Evolutionary conservation across 92 coral and sea anemone species (phyloP), one percentile per base, ranked within the genome.

Genomic region (Metridium senile): DNA sequence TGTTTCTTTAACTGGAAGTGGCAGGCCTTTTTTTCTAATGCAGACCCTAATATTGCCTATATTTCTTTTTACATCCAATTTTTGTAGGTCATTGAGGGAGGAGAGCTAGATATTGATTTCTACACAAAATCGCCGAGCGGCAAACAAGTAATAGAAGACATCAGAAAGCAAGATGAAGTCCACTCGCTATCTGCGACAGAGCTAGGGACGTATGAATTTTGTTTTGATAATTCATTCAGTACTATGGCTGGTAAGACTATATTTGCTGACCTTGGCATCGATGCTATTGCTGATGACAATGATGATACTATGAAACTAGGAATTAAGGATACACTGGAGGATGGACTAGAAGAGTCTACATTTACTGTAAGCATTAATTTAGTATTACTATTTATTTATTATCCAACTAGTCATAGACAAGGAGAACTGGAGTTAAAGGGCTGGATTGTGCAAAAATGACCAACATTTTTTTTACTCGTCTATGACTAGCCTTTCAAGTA

Each of bases 181-280:
- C 97, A 91, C 67, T 29, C 89, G 7, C 0, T 89, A 39, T 66
- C 30, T 27, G 80, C 93, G 1, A 70, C 80, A 35, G 89, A 85
- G 25, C 53, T 30, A 54, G 97, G 97, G 16, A 65, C 78, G 13
- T 91, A 91, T 33, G 74, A 87, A 11, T 91, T 89, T 76, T 91
- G 97, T 66, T 85, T 91, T 79, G 97, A 91, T 57, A 91, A 91
- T 47, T 54, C 97, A 43, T 91, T 88, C 51, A 91, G 97, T 56
- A 74, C 89, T n/a, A 30, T 91, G 64, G 85, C 90, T 26, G 59
- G 78, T 53, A 91, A 88, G 74, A 68, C 89, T 1, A 88, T 91
- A 10, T 91, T 78, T 73, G 93, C 79, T 7, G 97, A 91, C 74
- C 66, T 91, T 27, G 97, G 93, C 9, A 70, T 91, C 17, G 93